Base-by-base conservation (phyloP, 1,140 invertebrate genomes). In the Rhizoglyphus robini region DNA sequence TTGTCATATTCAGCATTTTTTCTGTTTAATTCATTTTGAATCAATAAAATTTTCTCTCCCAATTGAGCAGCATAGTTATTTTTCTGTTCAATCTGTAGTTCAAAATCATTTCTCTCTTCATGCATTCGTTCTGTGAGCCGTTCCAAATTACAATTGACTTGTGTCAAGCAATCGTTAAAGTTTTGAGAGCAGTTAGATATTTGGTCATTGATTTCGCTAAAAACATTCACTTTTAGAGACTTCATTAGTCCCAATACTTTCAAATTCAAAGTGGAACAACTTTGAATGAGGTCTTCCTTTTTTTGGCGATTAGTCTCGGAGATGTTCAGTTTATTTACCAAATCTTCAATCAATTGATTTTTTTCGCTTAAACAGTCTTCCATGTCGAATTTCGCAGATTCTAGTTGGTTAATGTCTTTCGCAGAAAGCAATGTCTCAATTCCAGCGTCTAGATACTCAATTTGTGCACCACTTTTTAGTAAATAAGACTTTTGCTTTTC, bases 1-100 rank as follows among this genome's bases (percentile, higher is more conserved):
- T 41, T 8, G 8, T 41, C 36, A 8, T 11, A 41, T 8, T 18
- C 79, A 80, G 66, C 64, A 41, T 69, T 70, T 47, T 71, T 69
- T 8, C 36, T 41, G 18, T 36, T 30, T 34, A 62, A 20, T n/a
- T n/a, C n/a, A n/a, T n/a, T n/a, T n/a, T n/a, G n/a, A n/a, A n/a
- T n/a, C n/a, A n/a, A n/a, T n/a, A n/a, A n/a, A n/a, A n/a, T n/a
- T n/a, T n/a, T n/a, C n/a, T n/a, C n/a, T n/a, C n/a, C n/a, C n/a
- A n/a, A n/a, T n/a, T n/a, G n/a, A n/a, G n/a, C n/a, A n/a, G n/a
- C n/a, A n/a, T n/a, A n/a, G n/a, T n/a, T n/a, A n/a, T n/a, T n/a
- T n/a, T n/a, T 20, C 18, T 32, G 31, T 61, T 32, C 27, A 64
- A 18, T 64, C 51, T 54, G 25, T 11, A 4, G n/a, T 27, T 30